phyloP scores from a whole-genome alignment of 1,140 invertebrate species.

The Prorops nasuta region DNA sequence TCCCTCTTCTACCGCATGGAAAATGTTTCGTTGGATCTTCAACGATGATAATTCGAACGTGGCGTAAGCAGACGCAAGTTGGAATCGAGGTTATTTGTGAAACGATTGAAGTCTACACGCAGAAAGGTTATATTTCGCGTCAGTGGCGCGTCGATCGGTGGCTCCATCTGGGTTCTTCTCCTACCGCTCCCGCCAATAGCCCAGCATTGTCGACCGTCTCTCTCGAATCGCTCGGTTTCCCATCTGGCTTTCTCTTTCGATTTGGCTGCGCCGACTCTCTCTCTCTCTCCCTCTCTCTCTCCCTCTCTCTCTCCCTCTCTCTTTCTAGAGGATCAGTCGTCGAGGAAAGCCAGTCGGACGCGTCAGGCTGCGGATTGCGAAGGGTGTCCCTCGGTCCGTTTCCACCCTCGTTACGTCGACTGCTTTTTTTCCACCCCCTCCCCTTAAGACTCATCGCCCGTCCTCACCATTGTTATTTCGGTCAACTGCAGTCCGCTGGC shows the following conservation, averaged over 20 bases:
- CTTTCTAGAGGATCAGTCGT: constrained; percentile 6
- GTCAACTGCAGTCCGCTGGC: neutral
- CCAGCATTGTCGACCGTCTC: neutral
- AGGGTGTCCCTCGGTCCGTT: constrained; percentile 7
- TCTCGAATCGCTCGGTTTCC: constrained; percentile 2
- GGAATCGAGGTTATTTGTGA: too few relatives aligned
- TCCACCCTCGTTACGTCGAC: neutral
- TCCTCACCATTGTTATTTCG: neutral
- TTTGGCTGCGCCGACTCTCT: neutral
- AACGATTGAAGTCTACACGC: too few relatives aligned
- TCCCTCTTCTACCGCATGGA: too few relatives aligned
- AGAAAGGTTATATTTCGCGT: too few relatives aligned
- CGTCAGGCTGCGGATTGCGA: constrained; percentile 7
- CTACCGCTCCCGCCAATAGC: too few relatives aligned
- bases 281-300: neutral
- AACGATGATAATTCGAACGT: too few relatives aligned
- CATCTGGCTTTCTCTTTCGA: neutral
- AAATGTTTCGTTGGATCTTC: too few relatives aligned
- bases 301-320: neutral
- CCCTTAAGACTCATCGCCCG: neutral
- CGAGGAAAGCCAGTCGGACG: constrained; percentile 11
- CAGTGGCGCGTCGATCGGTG: too few relatives aligned
- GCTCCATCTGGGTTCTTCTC: too few relatives aligned
- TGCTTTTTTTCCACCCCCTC: neutral
- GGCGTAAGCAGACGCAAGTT: too few relatives aligned